Evolutionary conservation across 2,888 invertebrate species (phyloP), one percentile per base, ranked within the genome.

Genomic region (Ochlodes sylvanus): DNA sequence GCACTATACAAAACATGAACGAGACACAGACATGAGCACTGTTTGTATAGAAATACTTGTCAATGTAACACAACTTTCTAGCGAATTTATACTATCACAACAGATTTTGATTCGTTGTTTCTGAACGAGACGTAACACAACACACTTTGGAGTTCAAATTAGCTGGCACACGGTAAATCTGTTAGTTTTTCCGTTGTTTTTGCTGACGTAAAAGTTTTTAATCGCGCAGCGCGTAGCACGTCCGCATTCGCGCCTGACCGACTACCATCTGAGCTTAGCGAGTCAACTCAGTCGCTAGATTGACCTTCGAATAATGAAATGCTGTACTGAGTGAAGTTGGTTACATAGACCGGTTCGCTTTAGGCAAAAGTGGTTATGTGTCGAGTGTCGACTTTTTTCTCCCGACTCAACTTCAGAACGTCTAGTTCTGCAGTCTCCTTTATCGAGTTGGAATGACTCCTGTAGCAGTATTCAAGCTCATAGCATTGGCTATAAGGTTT

Each of bases 281-380:
- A 73, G 73, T 73, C 54, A 41, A 19, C 17, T 73, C 69, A 69
- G 70, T 70, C 69, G 66, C 55, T 32, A 55, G 71, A 71, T 81
- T 91, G 91, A 91, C 92, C 92, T 92, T 92, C 92, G 84, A 55
- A 73, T 82, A 86, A 85, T 86, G 82, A 87, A 87, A 84, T 80
- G 82, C 81, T 60, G 32, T 81, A 77, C 77, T 74, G 78, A 79
- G 83, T 86, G 88, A 91, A 91, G 90, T 90, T 90, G 76, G 88
- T 73, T 72, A 56, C 67, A 27, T 72, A 71, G 84, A 90, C 90
- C 89, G 90, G 91, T 90, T 85, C 73, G 81, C 87, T 90, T 90
- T 90, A 77, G 91, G 89, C 89, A 89, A 91, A 90, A 89, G 87
- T 88, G 82, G 83, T 56, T 61, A 61, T 47, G 44, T 67, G 61